A percentile compares a stretch with the other conserved stretches of the same genome.
phyloP scores from a whole-genome alignment of 1,140 invertebrate genomes.

The Kradibia gibbosae region DNA sequence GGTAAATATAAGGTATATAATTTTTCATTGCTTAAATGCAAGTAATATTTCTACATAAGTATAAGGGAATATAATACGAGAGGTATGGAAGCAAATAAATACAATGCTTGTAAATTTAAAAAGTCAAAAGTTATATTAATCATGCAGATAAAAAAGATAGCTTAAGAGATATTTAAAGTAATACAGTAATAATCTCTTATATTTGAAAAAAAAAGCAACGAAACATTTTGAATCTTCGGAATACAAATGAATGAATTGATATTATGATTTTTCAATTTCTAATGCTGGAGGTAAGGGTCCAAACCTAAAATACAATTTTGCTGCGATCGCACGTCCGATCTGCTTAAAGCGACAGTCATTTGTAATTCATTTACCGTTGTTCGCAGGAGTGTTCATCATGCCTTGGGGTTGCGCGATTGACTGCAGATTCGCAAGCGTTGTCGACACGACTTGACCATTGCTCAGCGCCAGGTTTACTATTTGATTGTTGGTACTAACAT shows the following conservation, averaged over 20 bases:
- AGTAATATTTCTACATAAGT: background rate
- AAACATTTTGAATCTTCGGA: background rate
- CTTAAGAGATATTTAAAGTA: background rate
- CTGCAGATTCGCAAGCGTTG: conserved; percentile 85
- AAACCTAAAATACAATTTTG: conserved; percentile 16
- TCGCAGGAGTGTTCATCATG: conserved; percentile 76
- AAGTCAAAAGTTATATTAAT: background rate
- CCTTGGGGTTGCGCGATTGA: conserved; percentile 82
- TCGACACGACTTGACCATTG: conserved; percentile 88
- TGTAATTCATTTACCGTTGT: conserved; percentile 65
- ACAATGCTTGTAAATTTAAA: background rate
- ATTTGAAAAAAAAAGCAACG: background rate
- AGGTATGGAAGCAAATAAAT: background rate
- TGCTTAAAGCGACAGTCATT: conserved; percentile 13
- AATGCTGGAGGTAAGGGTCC: background rate
- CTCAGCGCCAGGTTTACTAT: conserved; percentile 86
- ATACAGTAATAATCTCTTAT: background rate
- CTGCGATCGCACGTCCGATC: conserved; percentile 5
- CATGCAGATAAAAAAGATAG: background rate
- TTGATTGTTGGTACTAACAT: conserved; percentile 83
- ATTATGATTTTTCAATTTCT: background rate
- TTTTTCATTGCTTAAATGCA: background rate
- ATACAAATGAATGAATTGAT: background rate
- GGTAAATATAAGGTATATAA: background rate
- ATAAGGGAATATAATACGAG: background rate